Evolutionary conservation across 37 sponge, comb jelly and placozoan genomes (phyloP).

Genomic region (Aplysina aerophoba): DNA sequence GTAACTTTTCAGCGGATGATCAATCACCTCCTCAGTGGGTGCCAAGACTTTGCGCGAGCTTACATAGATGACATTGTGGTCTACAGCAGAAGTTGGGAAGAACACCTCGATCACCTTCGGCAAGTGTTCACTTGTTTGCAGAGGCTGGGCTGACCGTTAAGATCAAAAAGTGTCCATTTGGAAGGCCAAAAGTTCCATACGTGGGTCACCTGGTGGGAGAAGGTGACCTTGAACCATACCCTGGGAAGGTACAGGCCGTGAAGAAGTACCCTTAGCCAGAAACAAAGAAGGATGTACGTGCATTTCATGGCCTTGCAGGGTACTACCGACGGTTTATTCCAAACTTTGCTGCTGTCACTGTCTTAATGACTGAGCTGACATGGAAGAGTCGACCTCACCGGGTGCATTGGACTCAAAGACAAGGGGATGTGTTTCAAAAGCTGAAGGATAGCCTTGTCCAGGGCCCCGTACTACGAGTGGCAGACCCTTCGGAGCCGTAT

Average conservation of each 20-base stretch:
- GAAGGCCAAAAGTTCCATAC: not conserved
- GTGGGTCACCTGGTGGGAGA: constrained; percentile 33
- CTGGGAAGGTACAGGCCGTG: constrained; percentile 34
- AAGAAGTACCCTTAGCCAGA: not conserved
- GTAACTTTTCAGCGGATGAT: constrained; percentile 65
- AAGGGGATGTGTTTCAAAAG: not conserved
- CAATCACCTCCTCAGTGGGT: constrained; percentile 35
- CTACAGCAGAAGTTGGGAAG: constrained; percentile 50
- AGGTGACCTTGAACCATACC: constrained; percentile 11
- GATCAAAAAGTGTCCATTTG: constrained; percentile 51
- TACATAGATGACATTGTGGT: constrained; percentile 59
- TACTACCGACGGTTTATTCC: constrained; percentile 32
- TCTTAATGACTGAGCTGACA: constrained; percentile 19
- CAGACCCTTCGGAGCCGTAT: not conserved
- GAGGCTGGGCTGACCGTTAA: constrained; percentile 46
- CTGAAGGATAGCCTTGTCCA: constrained; percentile 2
- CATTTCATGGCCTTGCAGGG: constrained; percentile 22
- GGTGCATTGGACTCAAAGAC: constrained; percentile 2
- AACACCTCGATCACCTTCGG: constrained; percentile 36
- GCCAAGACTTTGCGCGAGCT: too few species aligned
- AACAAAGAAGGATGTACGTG: not conserved
- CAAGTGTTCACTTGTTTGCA: constrained; percentile 21
- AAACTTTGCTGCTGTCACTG: constrained; percentile 22
- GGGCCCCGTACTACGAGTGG: not conserved
- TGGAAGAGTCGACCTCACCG: not conserved